Base-by-base conservation (phyloP, 2,888 invertebrate genomes). In the Parnassius glacialis region DNA sequence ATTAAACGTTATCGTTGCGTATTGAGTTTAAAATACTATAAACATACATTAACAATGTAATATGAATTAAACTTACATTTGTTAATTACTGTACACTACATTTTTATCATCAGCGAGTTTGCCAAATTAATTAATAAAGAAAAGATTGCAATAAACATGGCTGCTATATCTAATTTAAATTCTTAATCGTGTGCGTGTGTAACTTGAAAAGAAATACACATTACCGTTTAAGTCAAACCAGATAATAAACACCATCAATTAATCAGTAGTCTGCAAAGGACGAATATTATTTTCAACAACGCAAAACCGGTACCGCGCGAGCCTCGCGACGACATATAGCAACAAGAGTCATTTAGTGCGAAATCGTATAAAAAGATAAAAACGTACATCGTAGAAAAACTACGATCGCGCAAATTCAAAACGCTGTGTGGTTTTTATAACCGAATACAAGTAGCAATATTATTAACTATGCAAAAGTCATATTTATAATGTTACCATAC, bases 291-390 rank as follows among this genome's bases (percentile, higher is more conserved):
- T 45, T 45, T 7, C 55, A 45, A 25, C 12, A 45, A 25, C 55
- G 44, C 45, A 45, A 25, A 55, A 45, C 55, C 45, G 55, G 55
- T 45, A 41, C 25, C 9, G 55, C 44, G 20, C 25, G 55, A 45
- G 13, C 25, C 9, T 45, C 44, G 20, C 25, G 55, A 45, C 55
- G 44, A 44, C 16, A 9, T 10, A 13, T 44, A 44, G 20, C 55
- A 44, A 55, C 48, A 2, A 48, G 48, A 16, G 2, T 48, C 13
- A 48, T 48, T 48, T 13, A 13, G 48, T 48, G 16, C 48, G 13
- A 9, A 48, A 48, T 48, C 13, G 2, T 7, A 20, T 20, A 48
- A 48, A 13, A 48, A 13, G 48, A 48, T 48, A 48, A 43, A 43
- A 11, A 43, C 9, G 10, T 13, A 13, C n/a, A 47, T 5, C 12